These are phyloP conservation scores for Listrodromus nycthemerus DNA, from an alignment of 2,888 invertebrate genomes.

Conservation along the genomic window DNA sequence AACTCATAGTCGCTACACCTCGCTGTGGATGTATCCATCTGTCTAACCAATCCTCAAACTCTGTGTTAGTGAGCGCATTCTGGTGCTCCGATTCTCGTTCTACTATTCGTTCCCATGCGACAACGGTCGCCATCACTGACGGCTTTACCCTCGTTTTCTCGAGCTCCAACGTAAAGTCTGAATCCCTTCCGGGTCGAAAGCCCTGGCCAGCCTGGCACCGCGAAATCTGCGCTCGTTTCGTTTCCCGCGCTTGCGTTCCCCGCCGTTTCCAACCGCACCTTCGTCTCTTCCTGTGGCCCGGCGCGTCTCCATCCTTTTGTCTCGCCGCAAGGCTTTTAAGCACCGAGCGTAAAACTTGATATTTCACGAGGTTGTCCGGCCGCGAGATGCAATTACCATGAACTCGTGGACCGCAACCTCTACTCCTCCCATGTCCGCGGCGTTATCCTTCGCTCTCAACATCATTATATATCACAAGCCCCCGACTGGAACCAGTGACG, in stretches of 20 bases:
- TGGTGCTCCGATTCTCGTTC: conserved; percentile 15
- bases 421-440: background rate
- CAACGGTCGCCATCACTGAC: background rate
- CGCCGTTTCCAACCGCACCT: conserved; percentile 3
- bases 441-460: background rate
- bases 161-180: background rate
- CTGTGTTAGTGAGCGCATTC: background rate
- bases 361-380: conserved; percentile 48
- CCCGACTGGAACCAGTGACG: background rate
- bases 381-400: conserved; percentile 38
- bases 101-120: conserved; percentile 2
- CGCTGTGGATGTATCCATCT: conserved; percentile 46
- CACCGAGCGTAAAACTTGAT: conserved; percentile 47
- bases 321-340: conserved; percentile 54
- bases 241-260: background rate
- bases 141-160: background rate
- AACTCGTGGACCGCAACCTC: conserved; percentile 7
- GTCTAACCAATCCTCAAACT: conserved; percentile 33
- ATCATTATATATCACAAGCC: conserved; percentile 22
- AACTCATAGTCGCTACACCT: conserved; percentile 55
- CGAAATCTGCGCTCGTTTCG: conserved; percentile 12
- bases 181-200: conserved; percentile 16
- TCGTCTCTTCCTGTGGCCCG: background rate
- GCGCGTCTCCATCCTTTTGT: conserved; percentile 20
- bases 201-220: background rate